phyloP scores from a whole-genome alignment of 1,140 invertebrate genomes.

The Brachionus manjavacas region DNA sequence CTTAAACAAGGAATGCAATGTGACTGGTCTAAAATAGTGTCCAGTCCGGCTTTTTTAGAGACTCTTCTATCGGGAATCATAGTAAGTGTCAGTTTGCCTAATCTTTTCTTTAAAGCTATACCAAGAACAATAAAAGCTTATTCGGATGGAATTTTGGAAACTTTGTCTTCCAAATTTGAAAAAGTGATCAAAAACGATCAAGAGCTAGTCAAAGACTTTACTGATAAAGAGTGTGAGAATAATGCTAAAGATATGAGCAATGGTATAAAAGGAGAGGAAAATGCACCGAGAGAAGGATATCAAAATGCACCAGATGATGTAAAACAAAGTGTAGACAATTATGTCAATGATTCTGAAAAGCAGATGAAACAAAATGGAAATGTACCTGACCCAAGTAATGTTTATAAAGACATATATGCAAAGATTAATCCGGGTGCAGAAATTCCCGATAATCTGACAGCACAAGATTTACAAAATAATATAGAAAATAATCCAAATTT shows the following conservation, averaged over 20 bases:
- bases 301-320: neutral
- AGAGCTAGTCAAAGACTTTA: neutral
- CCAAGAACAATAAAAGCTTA: constrained; percentile 1
- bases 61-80: neutral
- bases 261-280: neutral
- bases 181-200: neutral
- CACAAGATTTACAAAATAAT: neutral
- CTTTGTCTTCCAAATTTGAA: neutral
- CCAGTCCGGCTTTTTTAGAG: neutral
- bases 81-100: neutral
- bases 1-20: constrained; percentile 3
- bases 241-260: neutral
- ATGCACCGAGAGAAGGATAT: neutral
- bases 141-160: neutral
- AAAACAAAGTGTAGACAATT: neutral
- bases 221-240: neutral
- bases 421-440: neutral
- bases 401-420: neutral
- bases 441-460: constrained; percentile 5
- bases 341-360: neutral
- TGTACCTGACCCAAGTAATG: neutral
- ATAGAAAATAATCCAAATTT: neutral
- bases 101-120: neutral
- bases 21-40: neutral
- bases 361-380: neutral